Evolutionary conservation across 2,888 invertebrate genomes (phyloP), one percentile per base, ranked within the genome.

Genomic region (Eudasyphora cyanicolor): DNA sequence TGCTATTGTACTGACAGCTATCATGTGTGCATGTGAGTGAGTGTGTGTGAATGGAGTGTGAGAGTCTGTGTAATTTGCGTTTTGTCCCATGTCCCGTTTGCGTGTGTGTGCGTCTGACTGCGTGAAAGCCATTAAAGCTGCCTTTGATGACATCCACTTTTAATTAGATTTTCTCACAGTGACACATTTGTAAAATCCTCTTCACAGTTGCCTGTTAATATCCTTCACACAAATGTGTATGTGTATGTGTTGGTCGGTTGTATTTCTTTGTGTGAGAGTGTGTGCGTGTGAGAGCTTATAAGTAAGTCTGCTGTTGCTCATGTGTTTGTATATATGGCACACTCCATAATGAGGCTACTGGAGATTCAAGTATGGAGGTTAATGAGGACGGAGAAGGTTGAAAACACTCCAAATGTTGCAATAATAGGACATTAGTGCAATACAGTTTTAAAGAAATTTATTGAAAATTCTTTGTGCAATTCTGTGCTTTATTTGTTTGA

Each of bases 121-220:
- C 60, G 51, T 79, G 57, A 57, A 35, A 67, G 73, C 21, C 27
- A 79, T 76, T 71, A 76, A 71, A 76, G 27, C 71, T 29, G 73
- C 45, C 71, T 74, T 76, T 81, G 76, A 81, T 81, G 76, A 81
- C 76, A 73, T 32, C 67, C 67, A 57, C 76, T 79, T 79, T 79
- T 82, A 81, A 81, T 81, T 81, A 81, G 81, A 81, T 76, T 81
- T 80, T 81, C 67, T 81, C 76, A 81, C 45, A 67, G 76, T 73
- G 81, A 81, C 81, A 81, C 71, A 67, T 81, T 81, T 81, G 74
- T 45, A 49, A 81, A 76, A 81, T 69, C 32, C 69, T 67, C 73
- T 67, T 74, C 45, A 69, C 32, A 45, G 35, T 75, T 75, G 79
- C 69, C 62, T 57, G 74, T 70, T 79, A 67, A 67, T 67, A 42